phyloP scores from a whole-genome alignment of 1,140 invertebrate genomes.

The Augochlora pura region DNA sequence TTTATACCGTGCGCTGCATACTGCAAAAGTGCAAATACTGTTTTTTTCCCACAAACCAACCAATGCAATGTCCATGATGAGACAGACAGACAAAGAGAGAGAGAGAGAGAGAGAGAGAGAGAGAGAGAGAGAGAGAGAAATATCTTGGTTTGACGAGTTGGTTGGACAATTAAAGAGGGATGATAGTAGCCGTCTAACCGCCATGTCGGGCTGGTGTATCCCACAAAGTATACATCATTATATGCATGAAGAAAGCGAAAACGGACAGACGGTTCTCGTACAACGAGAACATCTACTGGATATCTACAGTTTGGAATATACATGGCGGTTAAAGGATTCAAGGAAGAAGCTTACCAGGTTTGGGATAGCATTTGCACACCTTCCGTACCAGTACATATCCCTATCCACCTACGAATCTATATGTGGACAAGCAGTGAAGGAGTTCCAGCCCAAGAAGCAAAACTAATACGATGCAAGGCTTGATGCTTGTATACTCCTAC shows the following conservation, averaged over 20 bases:
- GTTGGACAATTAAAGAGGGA: constrained; percentile 34
- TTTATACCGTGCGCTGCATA: constrained; percentile 98
- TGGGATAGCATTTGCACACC: constrained; percentile 77
- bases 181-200: constrained; percentile 28
- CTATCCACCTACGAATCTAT: constrained; percentile 78
- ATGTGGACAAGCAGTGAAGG: constrained; percentile 81
- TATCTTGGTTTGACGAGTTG: constrained; percentile 58
- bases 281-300: neutral
- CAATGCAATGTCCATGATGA: constrained; percentile 77
- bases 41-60: constrained; percentile 81
- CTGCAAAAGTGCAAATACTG: constrained; percentile 85
- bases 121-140: constrained; percentile 23
- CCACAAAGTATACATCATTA: neutral
- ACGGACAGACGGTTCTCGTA: constrained; percentile 8
- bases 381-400: constrained; percentile 78
- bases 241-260: neutral
- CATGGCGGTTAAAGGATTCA: constrained; percentile 35
- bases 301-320: constrained; percentile 10
- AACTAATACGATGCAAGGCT: constrained; percentile 81
- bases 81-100: constrained; percentile 12
- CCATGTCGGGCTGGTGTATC: constrained; percentile 8
- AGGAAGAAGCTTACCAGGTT: constrained; percentile 49
- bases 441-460: constrained; percentile 81
- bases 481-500: constrained; percentile 80
- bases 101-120: too few relatives aligned